A percentile compares a stretch with the other conserved stretches of the same genome.
Evolutionary conservation across 1,140 invertebrate genomes (phyloP).

Genomic region (Drosophila tani): DNA sequence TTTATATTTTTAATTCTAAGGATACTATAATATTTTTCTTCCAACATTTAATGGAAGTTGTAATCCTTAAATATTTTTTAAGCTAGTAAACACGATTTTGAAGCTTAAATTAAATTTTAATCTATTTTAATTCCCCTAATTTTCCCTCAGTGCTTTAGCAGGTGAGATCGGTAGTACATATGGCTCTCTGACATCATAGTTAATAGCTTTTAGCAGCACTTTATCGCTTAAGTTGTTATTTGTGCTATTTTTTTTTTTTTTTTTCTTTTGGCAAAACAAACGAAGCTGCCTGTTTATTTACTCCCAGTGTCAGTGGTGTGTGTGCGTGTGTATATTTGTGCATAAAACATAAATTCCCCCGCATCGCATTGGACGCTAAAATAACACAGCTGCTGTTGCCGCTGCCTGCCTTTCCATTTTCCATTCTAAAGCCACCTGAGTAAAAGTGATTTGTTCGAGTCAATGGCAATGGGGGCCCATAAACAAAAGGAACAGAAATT

Average conservation of each 20-base stretch:
- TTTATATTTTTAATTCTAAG: too few species aligned
- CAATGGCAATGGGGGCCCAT: conserved; percentile 51
- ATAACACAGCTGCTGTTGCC: conserved; percentile 57
- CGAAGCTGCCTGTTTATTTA: conserved; percentile 58
- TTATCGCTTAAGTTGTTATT: conserved; percentile 41
- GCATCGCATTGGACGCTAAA: conserved; percentile 55
- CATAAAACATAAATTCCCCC: conserved; percentile 60
- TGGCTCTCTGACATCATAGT: conserved; percentile 58
- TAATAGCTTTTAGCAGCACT: conserved; percentile 50
- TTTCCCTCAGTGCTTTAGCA: background rate
- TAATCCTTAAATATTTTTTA: background rate
- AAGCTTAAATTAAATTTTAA: background rate
- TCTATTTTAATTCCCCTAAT: background rate
- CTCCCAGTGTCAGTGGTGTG: conserved; percentile 8
- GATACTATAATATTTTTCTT: too few species aligned
- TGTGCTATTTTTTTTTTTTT: conserved; percentile 32
- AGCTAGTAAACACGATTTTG: too few species aligned
- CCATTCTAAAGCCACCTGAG: conserved; percentile 7
- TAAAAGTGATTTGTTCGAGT: conserved; percentile 62
- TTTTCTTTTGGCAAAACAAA: conserved; percentile 37
- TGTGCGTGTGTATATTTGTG: conserved; percentile 37
- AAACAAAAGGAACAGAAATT: conserved; percentile 55
- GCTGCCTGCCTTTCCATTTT: conserved; percentile 2
- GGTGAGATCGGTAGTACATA: conserved; percentile 17
- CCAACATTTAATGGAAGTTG: background rate